A percentile compares a stretch with the other conserved stretches of the same genome.
phyloP scores from a whole-genome alignment of 2,113 vertebrate genomes.

The Elaphurus davidianus region DNA sequence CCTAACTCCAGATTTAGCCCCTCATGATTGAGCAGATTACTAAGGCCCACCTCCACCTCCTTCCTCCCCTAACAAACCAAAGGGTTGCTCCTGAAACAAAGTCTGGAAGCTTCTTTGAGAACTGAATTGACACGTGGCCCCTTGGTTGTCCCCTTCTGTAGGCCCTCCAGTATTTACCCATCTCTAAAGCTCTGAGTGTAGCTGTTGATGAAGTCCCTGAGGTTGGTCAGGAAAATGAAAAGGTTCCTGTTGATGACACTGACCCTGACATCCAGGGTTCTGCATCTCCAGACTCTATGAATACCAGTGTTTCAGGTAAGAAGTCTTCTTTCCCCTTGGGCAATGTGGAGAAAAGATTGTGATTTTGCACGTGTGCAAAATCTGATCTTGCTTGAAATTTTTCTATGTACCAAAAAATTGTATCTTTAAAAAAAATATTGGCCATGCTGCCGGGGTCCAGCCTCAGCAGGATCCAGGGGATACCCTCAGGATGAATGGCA shows the following conservation, averaged over 20 bases:
- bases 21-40: neutral
- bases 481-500: no score
- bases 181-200: conserved; percentile 73
- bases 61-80: neutral
- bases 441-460: neutral
- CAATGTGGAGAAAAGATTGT: neutral
- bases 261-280: conserved; percentile 34
- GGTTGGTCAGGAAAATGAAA: conserved; percentile 20
- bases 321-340: conserved; percentile 4
- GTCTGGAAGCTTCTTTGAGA: neutral
- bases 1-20: neutral
- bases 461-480: no score
- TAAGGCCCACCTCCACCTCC: neutral
- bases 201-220: conserved; percentile 9
- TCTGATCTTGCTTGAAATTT: neutral
- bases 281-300: neutral
- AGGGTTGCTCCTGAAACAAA: neutral
- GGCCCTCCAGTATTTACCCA: conserved; percentile 82
- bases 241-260: neutral
- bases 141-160: conserved; percentile 34
- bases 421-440: neutral
- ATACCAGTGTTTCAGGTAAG: conserved; percentile 57
- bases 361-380: neutral
- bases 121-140: neutral
- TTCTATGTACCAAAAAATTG: neutral